phyloP scores from a whole-genome alignment of 1,140 invertebrate genomes.

The Neoseiulus cucumeris region DNA sequence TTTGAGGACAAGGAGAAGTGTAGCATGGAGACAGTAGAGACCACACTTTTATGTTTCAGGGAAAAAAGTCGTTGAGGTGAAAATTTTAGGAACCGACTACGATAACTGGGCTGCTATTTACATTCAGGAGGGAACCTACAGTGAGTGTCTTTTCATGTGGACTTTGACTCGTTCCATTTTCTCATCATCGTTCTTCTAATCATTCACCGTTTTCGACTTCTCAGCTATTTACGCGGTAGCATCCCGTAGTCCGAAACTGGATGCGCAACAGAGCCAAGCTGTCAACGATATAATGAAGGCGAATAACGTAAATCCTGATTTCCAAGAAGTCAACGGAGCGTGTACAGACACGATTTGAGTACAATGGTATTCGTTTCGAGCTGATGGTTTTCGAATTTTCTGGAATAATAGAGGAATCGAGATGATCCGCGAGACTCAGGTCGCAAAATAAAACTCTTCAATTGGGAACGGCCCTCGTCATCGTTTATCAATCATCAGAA shows the following conservation, averaged over 20 bases:
- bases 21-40: no score
- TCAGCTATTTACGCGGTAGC: not conserved
- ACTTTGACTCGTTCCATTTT: no score
- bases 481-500: no score
- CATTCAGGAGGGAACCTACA: not conserved
- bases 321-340: conserved; percentile 7
- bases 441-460: no score
- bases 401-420: no score
- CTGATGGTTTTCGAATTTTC: no score
- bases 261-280: not conserved
- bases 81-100: conserved; percentile 1
- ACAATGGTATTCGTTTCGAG: no score
- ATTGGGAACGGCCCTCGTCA: no score
- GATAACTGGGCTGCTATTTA: not conserved
- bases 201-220: not conserved
- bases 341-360: conserved; percentile 4
- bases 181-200: no score
- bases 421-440: no score
- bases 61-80: not conserved
- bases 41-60: not conserved
- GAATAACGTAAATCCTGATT: not conserved
- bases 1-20: no score
- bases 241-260: not conserved
- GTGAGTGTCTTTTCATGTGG: not conserved
- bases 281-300: not conserved